Conservation (phyloP, 2,888 invertebrate species). For the Cephus pygmeus region DNA sequence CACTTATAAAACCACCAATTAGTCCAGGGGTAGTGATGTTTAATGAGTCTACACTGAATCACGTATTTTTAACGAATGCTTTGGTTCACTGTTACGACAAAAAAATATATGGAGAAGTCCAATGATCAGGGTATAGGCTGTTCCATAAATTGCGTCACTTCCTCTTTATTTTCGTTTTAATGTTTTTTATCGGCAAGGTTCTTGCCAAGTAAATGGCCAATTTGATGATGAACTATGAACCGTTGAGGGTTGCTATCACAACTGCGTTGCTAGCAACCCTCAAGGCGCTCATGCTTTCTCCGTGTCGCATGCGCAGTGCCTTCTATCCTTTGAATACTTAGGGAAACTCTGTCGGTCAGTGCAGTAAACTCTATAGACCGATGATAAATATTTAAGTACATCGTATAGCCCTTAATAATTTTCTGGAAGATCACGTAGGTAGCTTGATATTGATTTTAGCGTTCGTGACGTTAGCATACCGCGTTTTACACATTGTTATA, state of each 20-base stretch:
- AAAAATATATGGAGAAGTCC: neutral
- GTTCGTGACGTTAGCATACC: neutral
- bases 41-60: neutral
- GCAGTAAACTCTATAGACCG: neutral
- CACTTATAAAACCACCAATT: neutral
- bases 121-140: neutral
- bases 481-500: neutral
- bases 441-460: neutral
- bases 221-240: neutral
- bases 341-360: neutral
- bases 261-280: conserved; percentile 44
- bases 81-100: neutral
- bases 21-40: neutral
- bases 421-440: neutral
- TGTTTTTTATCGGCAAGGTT: neutral
- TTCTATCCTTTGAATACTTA: neutral
- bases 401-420: neutral
- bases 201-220: neutral
- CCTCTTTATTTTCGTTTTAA: neutral
- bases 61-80: neutral
- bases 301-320: conserved; percentile 1
- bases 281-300: conserved; percentile 6
- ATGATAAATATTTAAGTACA: neutral
- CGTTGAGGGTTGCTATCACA: conserved; percentile 46
- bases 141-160: neutral